These are phyloP conservation scores for Mastigias papua DNA, from an alignment of 30 jellyfish, hydroid and myxozoan genomes.

Conservation along the genomic window DNA sequence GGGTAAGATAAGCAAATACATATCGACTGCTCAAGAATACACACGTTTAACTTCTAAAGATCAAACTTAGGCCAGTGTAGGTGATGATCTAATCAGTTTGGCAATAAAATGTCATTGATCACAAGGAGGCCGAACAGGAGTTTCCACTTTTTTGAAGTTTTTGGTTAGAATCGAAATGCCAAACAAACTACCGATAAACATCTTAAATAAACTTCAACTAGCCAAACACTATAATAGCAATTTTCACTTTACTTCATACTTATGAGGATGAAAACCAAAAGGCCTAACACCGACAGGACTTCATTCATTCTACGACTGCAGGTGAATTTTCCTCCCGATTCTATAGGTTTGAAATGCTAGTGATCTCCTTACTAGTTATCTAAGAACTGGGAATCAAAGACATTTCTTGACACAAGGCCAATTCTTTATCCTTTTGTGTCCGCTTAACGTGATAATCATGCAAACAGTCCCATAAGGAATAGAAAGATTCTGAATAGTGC, in stretches of 20 bases:
- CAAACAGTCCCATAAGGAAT: too few species aligned
- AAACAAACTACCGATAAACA: background rate
- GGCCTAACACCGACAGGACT: background rate
- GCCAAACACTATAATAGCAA: background rate
- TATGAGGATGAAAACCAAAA: background rate
- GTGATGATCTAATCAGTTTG: constrained; percentile 40
- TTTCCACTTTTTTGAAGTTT: too few species aligned
- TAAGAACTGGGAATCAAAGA: too few species aligned
- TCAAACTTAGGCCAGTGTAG: constrained; percentile 26
- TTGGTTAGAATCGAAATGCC: background rate
- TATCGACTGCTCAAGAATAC: background rate
- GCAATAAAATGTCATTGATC: constrained; percentile 17
- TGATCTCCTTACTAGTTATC: too few species aligned
- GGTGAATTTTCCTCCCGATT: background rate
- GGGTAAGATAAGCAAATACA: background rate
- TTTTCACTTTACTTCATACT: background rate
- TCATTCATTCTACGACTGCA: background rate
- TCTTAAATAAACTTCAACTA: background rate
- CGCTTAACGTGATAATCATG: too few species aligned
- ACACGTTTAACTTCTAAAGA: background rate
- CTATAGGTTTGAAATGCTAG: too few species aligned
- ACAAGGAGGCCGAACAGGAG: background rate
- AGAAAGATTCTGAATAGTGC: too few species aligned
- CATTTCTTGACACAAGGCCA: too few species aligned
- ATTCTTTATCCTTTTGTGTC: too few species aligned